Percentiles rank a stretch among this genome's conserved stretches.
Conservation (phyloP, 2,888 invertebrate genomes). For the Chironomus riparius region DNA sequence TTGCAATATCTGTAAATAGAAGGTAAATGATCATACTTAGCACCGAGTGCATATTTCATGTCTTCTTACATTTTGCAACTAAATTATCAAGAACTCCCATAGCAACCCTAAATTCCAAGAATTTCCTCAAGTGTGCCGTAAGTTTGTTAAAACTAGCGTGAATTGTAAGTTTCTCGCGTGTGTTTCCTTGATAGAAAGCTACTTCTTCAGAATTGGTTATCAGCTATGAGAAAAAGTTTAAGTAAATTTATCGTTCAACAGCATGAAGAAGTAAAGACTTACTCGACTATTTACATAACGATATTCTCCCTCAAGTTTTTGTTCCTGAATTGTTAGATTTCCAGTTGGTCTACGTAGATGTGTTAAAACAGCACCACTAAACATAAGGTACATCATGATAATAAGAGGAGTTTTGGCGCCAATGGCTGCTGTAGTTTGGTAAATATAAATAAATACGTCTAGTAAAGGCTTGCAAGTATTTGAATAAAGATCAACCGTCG, state of each 20-base stretch:
- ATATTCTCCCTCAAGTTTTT: constrained; percentile 97
- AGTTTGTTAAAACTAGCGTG: constrained; percentile 83
- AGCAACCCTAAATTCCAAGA: constrained; percentile 77
- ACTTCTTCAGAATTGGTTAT: constrained; percentile 97
- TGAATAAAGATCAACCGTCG: constrained; percentile 90
- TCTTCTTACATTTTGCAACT: constrained; percentile 79
- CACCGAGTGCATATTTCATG: not conserved
- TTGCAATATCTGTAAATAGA: constrained; percentile 68
- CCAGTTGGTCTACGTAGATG: constrained; percentile 81
- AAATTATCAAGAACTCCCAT: constrained; percentile 96
- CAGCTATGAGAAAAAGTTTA: constrained; percentile 39
- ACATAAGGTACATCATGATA: constrained; percentile 55
- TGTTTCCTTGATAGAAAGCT: constrained; percentile 66
- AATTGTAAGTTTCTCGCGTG: constrained; percentile 79
- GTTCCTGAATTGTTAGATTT: constrained; percentile 81
- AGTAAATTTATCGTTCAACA: not conserved
- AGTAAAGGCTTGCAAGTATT: constrained; percentile 92
- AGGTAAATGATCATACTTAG: constrained; percentile 2
- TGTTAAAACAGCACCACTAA: constrained; percentile 81
- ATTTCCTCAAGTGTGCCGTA: constrained; percentile 72
- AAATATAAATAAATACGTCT: constrained; percentile 90
- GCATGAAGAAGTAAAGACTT: not conserved
- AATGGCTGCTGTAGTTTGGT: constrained; percentile 75
- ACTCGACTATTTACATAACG: constrained; percentile 86
- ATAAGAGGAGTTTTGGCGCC: constrained; percentile 40